Evolutionary conservation across 2,797 vertebrate genomes (phyloP), one percentile per base, ranked within the genome.

Genomic region (Onychomys torridus): DNA sequence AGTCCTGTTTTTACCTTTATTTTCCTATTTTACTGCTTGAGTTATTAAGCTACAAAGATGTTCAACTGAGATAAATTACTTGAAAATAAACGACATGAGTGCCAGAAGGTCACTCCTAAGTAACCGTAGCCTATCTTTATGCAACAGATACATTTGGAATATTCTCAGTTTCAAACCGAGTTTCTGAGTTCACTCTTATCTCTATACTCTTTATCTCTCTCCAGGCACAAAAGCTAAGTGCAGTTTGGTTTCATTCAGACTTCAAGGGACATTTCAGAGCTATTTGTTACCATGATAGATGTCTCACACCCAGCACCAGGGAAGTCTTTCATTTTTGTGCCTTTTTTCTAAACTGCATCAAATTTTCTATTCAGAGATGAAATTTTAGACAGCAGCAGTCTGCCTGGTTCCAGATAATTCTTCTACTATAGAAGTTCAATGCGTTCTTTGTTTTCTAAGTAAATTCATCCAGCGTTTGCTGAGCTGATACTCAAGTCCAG

Each of bases 391-490:
- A 94, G 63, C 43, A 43, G 75, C 59, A 37, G 82, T 75, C 65
- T 96, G 52, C 73, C 92, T 95, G 63, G 85, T 91, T 95, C 65
- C 92, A 95, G 97, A 91, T 71, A 90, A 85, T 92, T 89, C 29
- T 92, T 90, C 93, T 90, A 93, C 52, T 90, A 55, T 91, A 84
- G 27, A 90, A 92, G 84, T 90, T 95, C 97, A 98, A 98, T 93
- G 76, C 93, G 90, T 88, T 63, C 96, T 98, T 98, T 98, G 98
- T 98, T 97, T 95, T 49, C 79, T 63, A 82, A 82, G 97, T 78
- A 97, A 98, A 94, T 19, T 77, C 92, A 97, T 78, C 75, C 65
- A 93, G 76, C 61, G 75, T 61, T 90, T 87, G 65, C 90, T 89
- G 82, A 96, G 37, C 27, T 82, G n/a, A 95, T 95, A 82, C 2